These are phyloP conservation scores for Eretmocerus hayati DNA, from an alignment of 2,888 invertebrate genomes.

Conservation along the genomic window DNA sequence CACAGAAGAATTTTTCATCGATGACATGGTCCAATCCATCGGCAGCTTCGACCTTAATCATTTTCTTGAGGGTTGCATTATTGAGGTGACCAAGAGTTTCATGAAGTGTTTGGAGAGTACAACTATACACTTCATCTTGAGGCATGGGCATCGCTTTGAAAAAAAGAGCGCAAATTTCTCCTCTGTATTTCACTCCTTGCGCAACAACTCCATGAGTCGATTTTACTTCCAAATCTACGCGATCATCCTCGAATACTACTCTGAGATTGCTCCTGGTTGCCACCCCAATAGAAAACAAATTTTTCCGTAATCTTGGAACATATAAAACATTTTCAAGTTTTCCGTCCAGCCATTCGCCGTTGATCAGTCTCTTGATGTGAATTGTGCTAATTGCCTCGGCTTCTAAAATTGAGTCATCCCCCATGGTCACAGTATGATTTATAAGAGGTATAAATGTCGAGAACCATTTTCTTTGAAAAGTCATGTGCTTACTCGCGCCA, in stretches of 20 bases:
- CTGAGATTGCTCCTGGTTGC: background rate
- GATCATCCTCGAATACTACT: background rate
- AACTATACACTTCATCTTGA: no score
- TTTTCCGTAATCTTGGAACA: no score
- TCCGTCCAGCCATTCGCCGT: no score
- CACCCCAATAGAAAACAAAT: no score
- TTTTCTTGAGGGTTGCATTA: background rate
- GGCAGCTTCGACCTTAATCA: background rate
- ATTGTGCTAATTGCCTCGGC: background rate
- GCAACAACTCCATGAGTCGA: background rate
- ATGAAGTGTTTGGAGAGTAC: no score
- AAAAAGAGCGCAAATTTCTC: background rate
- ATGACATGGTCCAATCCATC: background rate
- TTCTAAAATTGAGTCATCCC: background rate
- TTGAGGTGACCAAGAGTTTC: no score
- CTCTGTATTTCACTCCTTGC: background rate
- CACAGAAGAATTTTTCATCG: background rate
- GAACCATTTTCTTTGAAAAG: no score
- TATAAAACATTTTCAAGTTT: no score
- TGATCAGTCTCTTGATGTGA: no score
- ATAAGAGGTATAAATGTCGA: no score
- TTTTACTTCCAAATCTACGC: background rate
- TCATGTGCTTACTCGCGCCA: no score
- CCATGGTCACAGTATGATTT: background rate
- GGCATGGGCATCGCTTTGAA: background rate